Conservation (phyloP, 2,888 invertebrate genomes). For the Onchidella celtica region DNA sequence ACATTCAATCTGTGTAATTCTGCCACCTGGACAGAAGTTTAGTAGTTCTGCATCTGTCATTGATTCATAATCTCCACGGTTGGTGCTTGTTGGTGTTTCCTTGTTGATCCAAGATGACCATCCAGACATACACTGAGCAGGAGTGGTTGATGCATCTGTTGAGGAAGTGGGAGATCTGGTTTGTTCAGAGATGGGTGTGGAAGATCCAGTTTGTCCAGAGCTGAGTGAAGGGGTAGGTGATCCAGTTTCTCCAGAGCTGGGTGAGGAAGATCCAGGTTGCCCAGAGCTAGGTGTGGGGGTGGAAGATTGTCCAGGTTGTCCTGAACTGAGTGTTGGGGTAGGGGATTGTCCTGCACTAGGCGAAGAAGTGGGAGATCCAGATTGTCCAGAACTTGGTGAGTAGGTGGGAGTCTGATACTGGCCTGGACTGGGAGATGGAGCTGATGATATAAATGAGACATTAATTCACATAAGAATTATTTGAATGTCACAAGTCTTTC, state of each 20-base stretch:
- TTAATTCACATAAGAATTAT: no score
- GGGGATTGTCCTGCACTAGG: background rate
- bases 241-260: background rate
- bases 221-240: background rate
- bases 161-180: background rate
- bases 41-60: constrained; percentile 59
- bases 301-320: background rate
- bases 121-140: constrained; percentile 34
- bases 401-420: background rate
- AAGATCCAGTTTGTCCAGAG: background rate
- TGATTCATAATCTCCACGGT: constrained; percentile 68
- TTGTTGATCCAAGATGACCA: constrained; percentile 53
- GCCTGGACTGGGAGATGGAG: background rate
- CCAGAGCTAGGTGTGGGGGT: background rate
- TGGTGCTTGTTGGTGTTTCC: constrained; percentile 60
- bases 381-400: background rate
- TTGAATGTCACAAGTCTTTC: no score
- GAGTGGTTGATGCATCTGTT: background rate
- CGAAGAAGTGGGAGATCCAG: background rate
- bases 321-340: background rate
- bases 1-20: constrained; percentile 43
- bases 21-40: constrained; percentile 65
- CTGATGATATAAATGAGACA: background rate
- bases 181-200: no score
- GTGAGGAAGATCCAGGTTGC: background rate